Evolutionary conservation across 2,113 vertebrate genomes (phyloP).

Genomic region (Hymenochirus boettgeri): DNA sequence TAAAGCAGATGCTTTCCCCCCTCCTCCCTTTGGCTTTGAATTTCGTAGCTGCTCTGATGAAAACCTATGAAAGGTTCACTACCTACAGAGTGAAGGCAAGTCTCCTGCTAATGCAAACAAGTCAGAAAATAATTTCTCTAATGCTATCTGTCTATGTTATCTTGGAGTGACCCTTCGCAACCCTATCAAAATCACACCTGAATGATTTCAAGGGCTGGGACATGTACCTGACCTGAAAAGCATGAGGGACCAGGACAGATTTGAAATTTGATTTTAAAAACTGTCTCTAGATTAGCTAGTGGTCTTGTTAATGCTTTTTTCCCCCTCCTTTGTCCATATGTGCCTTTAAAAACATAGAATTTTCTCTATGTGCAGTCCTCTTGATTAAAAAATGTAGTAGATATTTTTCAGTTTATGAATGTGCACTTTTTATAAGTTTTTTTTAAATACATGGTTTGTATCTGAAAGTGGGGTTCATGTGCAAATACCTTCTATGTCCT

Average conservation of each 20-base stretch:
- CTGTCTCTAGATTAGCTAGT: conserved; percentile 14
- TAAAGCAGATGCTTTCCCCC: conserved; percentile 55
- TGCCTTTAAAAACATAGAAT: background rate
- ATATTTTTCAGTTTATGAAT: too few species aligned
- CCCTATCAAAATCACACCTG: conserved; percentile 35
- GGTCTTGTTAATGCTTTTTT: background rate
- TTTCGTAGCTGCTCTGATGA: background rate
- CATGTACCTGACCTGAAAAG: conserved; percentile 20
- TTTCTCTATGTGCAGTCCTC: too few species aligned
- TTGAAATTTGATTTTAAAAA: conserved; percentile 35
- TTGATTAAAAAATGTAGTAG: too few species aligned
- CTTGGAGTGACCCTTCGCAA: conserved; percentile 32
- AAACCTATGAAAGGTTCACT: conserved; percentile 34
- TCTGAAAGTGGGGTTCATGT: too few species aligned
- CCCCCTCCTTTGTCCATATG: too few species aligned
- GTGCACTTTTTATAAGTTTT: too few species aligned
- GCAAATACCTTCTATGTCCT: too few species aligned
- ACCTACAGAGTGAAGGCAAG: conserved; percentile 34
- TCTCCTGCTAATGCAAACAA: conserved; percentile 41
- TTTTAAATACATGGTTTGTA: background rate
- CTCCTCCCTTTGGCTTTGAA: conserved; percentile 12
- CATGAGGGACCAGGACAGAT: conserved; percentile 26
- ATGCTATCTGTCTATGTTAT: conserved; percentile 31
- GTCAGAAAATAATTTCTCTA: conserved; percentile 37
- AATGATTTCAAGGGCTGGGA: conserved; percentile 38